These are phyloP conservation scores for Trichonephila inaurata DNA, from an alignment of 1,140 invertebrate species.

Conservation along the genomic window DNA sequence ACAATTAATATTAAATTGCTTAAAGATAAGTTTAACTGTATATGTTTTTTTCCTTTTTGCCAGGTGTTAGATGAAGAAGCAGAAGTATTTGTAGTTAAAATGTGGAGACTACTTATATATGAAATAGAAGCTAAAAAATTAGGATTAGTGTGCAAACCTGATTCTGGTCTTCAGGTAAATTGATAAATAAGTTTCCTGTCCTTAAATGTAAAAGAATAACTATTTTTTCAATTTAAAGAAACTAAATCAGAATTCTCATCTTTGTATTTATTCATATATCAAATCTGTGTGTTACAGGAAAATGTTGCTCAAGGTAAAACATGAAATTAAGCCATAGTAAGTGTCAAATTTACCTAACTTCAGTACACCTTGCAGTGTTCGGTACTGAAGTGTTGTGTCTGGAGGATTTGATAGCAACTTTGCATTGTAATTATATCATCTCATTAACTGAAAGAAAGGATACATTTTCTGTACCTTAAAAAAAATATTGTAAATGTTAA, in stretches of 20 bases:
- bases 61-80: slow-evolving; percentile 99
- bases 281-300: slow-evolving; percentile 48
- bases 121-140: slow-evolving; percentile 98
- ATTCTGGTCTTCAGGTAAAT: slow-evolving; percentile 56
- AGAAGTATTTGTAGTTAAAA: slow-evolving; percentile 99
- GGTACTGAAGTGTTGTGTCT: slow-evolving; percentile 18
- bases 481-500: slow-evolving; percentile 65
- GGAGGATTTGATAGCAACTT: slow-evolving; percentile 19
- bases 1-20: too few species aligned
- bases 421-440: slow-evolving; percentile 74
- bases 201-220: not conserved
- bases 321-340: slow-evolving; percentile 39
- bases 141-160: slow-evolving; percentile 78
- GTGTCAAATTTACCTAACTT: slow-evolving; percentile 20
- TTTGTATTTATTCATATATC: not conserved
- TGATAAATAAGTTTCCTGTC: not conserved
- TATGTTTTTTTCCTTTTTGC: not conserved
- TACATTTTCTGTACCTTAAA: slow-evolving; percentile 24
- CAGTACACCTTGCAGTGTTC: slow-evolving; percentile 30
- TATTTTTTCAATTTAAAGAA: not conserved
- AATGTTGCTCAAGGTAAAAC: slow-evolving; percentile 55
- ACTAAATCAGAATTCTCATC: not conserved
- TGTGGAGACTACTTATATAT: slow-evolving; percentile 99
- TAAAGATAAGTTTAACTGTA: too few species aligned
- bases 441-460: slow-evolving; percentile 26